phyloP scores from a whole-genome alignment of 2,113 vertebrate genomes.

The Bungarus multicinctus region DNA sequence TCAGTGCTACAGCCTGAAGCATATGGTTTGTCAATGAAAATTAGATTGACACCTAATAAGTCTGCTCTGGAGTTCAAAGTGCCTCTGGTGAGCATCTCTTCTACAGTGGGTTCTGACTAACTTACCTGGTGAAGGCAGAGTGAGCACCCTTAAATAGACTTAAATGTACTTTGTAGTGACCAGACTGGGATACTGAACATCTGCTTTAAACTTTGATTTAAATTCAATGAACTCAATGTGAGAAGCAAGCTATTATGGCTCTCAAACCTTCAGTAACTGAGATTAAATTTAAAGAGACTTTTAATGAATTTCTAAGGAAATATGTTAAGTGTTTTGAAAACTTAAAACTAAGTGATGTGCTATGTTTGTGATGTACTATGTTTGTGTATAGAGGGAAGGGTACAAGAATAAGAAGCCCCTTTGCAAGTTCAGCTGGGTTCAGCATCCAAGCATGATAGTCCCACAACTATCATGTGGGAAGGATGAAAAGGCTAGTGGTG shows the following conservation, averaged over 20 bases:
- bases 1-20: background rate
- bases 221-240: background rate
- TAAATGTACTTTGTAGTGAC: background rate
- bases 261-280: background rate
- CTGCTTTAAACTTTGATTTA: background rate
- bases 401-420: background rate
- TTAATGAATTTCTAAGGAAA: background rate
- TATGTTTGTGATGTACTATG: background rate
- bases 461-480: background rate
- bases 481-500: background rate
- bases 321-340: background rate
- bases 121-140: background rate
- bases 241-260: background rate
- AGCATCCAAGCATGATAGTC: constrained; percentile 16
- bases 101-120: too few relatives aligned
- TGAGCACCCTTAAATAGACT: background rate
- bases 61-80: too few relatives aligned
- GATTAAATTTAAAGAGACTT: background rate
- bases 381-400: background rate
- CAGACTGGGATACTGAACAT: background rate
- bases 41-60: background rate
- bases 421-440: constrained; percentile 29
- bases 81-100: background rate
- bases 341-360: background rate
- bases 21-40: background rate